Conservation (phyloP, 2,113 vertebrate genomes). For the Falcunculus frontatus region DNA sequence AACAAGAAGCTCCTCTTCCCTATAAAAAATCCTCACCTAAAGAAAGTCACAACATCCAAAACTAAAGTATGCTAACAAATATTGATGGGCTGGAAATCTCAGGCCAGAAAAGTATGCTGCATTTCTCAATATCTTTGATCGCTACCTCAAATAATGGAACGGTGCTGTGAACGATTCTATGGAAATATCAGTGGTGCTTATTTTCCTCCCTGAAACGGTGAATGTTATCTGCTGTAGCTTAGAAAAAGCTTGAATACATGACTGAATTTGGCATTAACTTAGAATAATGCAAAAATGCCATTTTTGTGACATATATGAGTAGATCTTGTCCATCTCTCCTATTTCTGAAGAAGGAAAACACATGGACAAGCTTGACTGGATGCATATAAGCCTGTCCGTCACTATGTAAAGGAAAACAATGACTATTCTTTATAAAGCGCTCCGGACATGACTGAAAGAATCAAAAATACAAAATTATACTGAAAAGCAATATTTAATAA, state of each 20-base stretch:
- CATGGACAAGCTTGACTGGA: neutral
- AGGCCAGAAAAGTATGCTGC: neutral
- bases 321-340: neutral
- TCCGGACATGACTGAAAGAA: neutral
- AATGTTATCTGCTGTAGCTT: neutral
- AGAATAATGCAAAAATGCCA: neutral
- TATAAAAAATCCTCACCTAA: neutral
- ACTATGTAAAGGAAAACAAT: neutral
- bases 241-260: neutral
- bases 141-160: neutral
- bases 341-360: neutral
- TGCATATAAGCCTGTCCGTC: neutral
- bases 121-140: neutral
- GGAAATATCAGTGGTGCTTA: neutral
- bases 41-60: neutral
- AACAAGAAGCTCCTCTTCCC: neutral
- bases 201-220: neutral
- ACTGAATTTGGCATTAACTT: neutral
- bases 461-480: neutral
- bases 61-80: neutral
- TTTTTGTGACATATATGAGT: neutral
- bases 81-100: neutral
- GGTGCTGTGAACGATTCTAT: neutral
- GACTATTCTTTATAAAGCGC: neutral
- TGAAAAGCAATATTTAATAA: neutral